Evolutionary conservation across 2,113 vertebrate genomes (phyloP).

Genomic region (Syngnathus scovelli): DNA sequence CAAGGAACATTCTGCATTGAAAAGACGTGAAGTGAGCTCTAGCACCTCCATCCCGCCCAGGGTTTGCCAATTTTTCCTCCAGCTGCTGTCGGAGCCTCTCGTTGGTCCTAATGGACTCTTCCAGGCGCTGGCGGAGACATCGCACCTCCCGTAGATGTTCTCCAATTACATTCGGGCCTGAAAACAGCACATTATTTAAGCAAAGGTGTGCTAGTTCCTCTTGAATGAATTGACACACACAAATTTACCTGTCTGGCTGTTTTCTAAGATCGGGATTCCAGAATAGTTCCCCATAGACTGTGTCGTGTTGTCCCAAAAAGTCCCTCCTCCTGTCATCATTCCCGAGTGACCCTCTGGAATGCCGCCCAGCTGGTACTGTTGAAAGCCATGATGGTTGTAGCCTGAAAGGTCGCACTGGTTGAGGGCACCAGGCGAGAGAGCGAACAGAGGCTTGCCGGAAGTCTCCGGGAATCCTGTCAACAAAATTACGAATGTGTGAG

Average conservation of each 20-base stretch:
- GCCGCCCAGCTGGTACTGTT: constrained; percentile 47
- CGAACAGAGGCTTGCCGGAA: constrained; percentile 58
- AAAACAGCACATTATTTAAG: not conserved
- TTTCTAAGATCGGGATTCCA: constrained; percentile 58
- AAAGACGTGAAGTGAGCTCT: not conserved
- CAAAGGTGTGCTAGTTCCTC: not conserved
- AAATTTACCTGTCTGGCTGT: constrained; percentile 72
- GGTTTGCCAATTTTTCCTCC: constrained; percentile 71
- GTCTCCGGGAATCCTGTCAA: constrained; percentile 56
- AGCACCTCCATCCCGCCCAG: constrained; percentile 66
- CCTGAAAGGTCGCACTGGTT: constrained; percentile 47
- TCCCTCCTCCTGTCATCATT: constrained; percentile 42
- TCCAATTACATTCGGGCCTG: constrained; percentile 81
- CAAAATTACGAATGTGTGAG: constrained; percentile 10
- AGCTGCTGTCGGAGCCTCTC: constrained; percentile 85
- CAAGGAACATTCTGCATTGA: no score
- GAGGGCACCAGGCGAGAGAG: constrained; percentile 52
- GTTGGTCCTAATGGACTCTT: constrained; percentile 88
- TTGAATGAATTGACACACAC: not conserved
- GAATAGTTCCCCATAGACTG: constrained; percentile 59
- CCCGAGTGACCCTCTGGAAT: constrained; percentile 41
- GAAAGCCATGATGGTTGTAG: constrained; percentile 66
- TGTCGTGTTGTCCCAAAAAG: constrained; percentile 63
- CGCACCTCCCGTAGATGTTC: constrained; percentile 86
- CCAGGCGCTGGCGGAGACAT: constrained; percentile 81